phyloP scores from a whole-genome alignment of 2,797 vertebrate genomes.

The Saguinus oedipus region DNA sequence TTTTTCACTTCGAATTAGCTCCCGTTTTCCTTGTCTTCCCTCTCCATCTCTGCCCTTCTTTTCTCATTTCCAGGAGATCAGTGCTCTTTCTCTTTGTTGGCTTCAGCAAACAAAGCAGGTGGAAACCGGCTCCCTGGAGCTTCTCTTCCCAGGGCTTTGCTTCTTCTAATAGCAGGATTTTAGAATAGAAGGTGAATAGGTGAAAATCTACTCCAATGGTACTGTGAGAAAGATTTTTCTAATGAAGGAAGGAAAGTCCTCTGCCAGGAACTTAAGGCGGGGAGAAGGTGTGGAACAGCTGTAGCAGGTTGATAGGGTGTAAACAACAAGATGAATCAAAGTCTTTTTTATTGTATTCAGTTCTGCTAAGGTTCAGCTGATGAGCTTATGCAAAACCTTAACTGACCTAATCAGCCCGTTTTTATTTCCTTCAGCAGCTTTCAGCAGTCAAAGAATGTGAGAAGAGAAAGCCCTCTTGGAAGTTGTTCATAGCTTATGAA shows the following conservation, averaged over 20 bases:
- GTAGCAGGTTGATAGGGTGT: no score
- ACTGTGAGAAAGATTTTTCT: neutral
- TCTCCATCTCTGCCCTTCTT: neutral
- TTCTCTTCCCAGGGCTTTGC: neutral
- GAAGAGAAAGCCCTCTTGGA: slow-evolving; percentile 2
- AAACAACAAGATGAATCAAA: neutral
- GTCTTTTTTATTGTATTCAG: neutral
- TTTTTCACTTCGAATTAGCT: neutral
- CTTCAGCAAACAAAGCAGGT: neutral
- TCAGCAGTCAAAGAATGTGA: neutral
- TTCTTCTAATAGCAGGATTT: neutral
- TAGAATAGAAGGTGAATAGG: neutral
- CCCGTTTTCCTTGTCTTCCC: neutral
- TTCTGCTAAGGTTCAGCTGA: neutral
- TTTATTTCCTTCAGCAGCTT: neutral
- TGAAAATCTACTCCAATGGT: neutral
- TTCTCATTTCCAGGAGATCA: neutral
- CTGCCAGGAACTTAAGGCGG: neutral
- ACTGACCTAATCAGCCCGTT: neutral
- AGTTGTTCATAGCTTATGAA: neutral
- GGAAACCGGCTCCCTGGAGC: neutral
- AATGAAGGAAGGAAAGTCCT: neutral
- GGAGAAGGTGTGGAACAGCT: neutral
- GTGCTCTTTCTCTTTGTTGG: neutral
- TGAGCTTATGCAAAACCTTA: neutral